Conservation (phyloP, 1,140 invertebrate genomes). For the Thaumatotibia leucotreta region DNA sequence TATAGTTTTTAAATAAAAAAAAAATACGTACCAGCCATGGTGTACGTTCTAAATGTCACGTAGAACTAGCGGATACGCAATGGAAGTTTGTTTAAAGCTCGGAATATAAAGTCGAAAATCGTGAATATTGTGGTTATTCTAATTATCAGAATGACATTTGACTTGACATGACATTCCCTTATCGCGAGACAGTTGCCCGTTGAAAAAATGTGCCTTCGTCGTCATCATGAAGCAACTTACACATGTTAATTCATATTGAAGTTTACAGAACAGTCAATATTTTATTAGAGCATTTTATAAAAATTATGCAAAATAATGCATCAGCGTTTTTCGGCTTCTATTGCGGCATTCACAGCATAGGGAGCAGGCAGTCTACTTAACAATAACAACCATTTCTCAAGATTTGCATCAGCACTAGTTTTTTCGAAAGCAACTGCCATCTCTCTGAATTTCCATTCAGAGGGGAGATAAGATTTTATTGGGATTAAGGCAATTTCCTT, state of each 20-base stretch:
- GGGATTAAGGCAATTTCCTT: too few relatives aligned
- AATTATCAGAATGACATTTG: constrained; percentile 10
- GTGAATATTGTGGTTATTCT: constrained; percentile 1
- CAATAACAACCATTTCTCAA: too few relatives aligned
- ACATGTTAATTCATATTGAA: neutral
- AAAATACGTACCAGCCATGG: constrained; percentile 59
- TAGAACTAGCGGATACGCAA: constrained; percentile 26
- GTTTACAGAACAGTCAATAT: neutral
- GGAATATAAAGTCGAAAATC: constrained; percentile 14
- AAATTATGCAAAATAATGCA: too few relatives aligned
- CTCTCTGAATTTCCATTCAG: too few relatives aligned
- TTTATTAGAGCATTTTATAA: neutral
- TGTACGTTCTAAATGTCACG: constrained; percentile 45
- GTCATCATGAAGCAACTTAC: neutral
- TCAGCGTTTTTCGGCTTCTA: too few relatives aligned
- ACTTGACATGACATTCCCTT: neutral
- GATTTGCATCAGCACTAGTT: too few relatives aligned
- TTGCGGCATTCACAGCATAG: too few relatives aligned
- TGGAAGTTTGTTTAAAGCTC: neutral
- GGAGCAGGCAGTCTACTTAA: too few relatives aligned
- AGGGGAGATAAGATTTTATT: too few relatives aligned
- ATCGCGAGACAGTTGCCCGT: neutral
- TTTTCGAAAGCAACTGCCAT: too few relatives aligned
- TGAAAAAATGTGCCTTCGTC: neutral
- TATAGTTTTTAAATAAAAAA: constrained; percentile 15